phyloP scores from a whole-genome alignment of 2,113 vertebrate species.

The Oenanthe melanoleuca region DNA sequence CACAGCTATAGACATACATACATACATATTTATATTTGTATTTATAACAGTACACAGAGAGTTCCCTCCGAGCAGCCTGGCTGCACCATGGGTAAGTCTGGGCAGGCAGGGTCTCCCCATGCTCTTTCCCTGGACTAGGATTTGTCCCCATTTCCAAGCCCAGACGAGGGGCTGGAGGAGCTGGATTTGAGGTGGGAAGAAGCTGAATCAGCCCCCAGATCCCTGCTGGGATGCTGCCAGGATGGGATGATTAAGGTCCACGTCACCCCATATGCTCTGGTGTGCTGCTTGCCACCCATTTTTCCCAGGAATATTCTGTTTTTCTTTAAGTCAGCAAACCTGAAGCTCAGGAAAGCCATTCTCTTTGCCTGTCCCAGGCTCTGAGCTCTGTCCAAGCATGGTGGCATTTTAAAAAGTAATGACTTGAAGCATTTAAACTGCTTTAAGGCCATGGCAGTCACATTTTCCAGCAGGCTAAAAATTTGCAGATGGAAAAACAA shows the following conservation, averaged over 20 bases:
- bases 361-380: not conserved
- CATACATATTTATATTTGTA: not conserved
- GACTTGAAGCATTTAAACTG: not conserved
- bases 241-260: not conserved
- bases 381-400: not conserved
- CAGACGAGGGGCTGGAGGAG: accelerated
- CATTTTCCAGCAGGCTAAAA: not conserved
- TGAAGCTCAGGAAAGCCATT: not conserved
- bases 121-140: not conserved
- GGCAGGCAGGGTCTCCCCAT: not conserved
- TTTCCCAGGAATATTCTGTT: not conserved
- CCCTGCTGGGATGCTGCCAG: not conserved
- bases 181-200: not conserved
- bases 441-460: not conserved
- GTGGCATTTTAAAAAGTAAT: not conserved
- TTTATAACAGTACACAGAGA: not conserved
- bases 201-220: not conserved
- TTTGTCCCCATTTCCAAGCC: not conserved
- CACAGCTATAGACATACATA: not conserved
- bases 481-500: not conserved
- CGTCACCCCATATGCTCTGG: not conserved
- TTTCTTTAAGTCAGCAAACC: not conserved
- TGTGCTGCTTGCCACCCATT: not conserved
- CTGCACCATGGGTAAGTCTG: accelerated
- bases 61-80: not conserved